A percentile compares a stretch with the other conserved stretches of the same genome.
Conservation (phyloP, 2,797 vertebrate species). For the Bryconaethiops microstoma region DNA sequence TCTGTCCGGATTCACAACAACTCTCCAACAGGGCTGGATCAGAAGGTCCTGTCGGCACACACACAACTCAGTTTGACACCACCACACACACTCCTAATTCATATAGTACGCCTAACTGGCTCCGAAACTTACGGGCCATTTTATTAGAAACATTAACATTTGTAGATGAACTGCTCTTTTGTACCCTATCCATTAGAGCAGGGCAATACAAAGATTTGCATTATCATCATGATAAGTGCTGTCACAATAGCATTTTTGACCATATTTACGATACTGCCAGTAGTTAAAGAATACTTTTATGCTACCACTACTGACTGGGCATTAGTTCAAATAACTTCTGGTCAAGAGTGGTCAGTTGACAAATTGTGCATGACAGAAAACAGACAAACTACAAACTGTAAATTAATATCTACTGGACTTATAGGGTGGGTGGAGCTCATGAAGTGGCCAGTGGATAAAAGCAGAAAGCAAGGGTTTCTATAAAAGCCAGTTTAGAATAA, state of each 20-base stretch:
- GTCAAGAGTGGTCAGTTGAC: background rate
- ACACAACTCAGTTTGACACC: constrained; percentile 7
- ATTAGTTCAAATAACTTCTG: background rate
- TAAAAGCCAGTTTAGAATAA: background rate
- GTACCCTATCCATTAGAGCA: too few species aligned
- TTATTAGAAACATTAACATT: background rate
- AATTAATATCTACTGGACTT: background rate
- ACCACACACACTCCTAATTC: background rate
- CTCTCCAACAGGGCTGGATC: constrained; percentile 72
- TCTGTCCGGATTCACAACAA: constrained; percentile 88
- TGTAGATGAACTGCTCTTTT: too few species aligned
- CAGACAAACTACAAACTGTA: background rate
- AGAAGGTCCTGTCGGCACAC: constrained; percentile 7
- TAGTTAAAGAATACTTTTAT: too few species aligned
- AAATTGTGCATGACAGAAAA: background rate
- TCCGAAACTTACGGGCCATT: background rate
- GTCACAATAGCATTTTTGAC: too few species aligned
- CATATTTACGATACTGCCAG: too few species aligned
- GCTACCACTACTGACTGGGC: too few species aligned
- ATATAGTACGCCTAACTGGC: background rate
- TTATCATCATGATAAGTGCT: too few species aligned
- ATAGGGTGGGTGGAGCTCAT: background rate
- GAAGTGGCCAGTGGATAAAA: background rate
- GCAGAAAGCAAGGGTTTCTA: background rate
- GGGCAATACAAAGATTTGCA: too few species aligned